These are phyloP conservation scores for Magallana gigas DNA, from an alignment of 1,140 invertebrate genomes.

Conservation along the genomic window DNA sequence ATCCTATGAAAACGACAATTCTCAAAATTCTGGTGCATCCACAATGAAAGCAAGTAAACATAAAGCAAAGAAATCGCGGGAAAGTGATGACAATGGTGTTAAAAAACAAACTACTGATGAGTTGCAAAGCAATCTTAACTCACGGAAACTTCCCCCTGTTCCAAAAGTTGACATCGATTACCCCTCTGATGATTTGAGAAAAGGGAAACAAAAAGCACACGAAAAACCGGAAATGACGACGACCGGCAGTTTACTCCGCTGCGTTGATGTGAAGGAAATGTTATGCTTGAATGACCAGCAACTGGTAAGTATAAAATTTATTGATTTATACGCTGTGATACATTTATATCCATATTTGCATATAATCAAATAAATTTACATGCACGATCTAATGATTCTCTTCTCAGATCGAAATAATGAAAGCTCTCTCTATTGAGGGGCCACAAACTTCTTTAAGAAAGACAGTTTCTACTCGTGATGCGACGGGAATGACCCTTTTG, in stretches of 20 bases:
- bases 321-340: too few species aligned
- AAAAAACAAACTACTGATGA: neutral
- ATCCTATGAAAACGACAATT: conserved; percentile 22
- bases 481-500: neutral
- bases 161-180: neutral
- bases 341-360: too few species aligned
- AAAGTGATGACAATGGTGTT: neutral
- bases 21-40: neutral
- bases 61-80: neutral
- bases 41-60: conserved; percentile 10
- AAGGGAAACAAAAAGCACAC: neutral
- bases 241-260: neutral
- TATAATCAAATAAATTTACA: too few species aligned
- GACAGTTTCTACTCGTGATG: conserved; percentile 3
- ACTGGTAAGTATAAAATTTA: conserved; percentile 15
- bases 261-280: neutral
- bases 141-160: conserved; percentile 33
- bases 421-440: neutral
- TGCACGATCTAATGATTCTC: neutral
- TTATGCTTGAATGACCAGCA: neutral
- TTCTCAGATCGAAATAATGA: neutral
- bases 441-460: neutral
- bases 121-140: neutral
- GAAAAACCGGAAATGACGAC: conserved; percentile 20
- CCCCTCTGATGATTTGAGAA: neutral